Evolutionary conservation across 2,888 invertebrate genomes (phyloP).

Genomic region (Nymphalis urticae): DNA sequence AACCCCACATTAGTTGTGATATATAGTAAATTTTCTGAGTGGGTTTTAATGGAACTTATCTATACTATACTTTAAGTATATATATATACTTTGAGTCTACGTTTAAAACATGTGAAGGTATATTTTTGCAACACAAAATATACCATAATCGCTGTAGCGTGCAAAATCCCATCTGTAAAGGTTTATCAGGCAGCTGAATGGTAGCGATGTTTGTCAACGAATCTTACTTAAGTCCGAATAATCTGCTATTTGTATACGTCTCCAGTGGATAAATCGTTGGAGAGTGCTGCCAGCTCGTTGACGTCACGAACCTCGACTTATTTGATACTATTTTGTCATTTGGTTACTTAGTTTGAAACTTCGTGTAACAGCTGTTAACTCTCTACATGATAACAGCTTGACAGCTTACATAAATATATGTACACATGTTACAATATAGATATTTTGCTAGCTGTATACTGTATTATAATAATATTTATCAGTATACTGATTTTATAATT

Average conservation of each 20-base stretch:
- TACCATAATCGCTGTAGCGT: not conserved
- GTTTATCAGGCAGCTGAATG: constrained; percentile 21
- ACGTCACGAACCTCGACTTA: constrained; percentile 10
- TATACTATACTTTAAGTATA: too few species aligned
- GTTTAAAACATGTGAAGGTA: too few species aligned
- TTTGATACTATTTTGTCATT: constrained; percentile 8
- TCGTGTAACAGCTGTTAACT: constrained; percentile 4
- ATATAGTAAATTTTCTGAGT: too few species aligned
- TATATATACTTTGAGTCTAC: too few species aligned
- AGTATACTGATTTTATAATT: too few species aligned
- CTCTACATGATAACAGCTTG: not conserved
- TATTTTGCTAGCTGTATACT: too few species aligned
- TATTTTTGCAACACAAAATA: too few species aligned
- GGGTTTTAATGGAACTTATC: too few species aligned
- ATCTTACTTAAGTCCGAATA: constrained; percentile 22
- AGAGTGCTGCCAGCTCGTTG: constrained; percentile 21
- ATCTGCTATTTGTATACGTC: constrained; percentile 28
- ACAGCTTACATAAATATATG: not conserved
- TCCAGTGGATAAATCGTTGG: constrained; percentile 22
- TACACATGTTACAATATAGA: too few species aligned
- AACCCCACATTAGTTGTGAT: too few species aligned
- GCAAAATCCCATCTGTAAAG: not conserved
- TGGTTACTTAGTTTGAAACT: constrained; percentile 3
- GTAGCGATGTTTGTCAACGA: constrained; percentile 24
- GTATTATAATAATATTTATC: too few species aligned